Conservation (phyloP, 1,140 invertebrate species). For the Phymorhynchus buccinoides region DNA sequence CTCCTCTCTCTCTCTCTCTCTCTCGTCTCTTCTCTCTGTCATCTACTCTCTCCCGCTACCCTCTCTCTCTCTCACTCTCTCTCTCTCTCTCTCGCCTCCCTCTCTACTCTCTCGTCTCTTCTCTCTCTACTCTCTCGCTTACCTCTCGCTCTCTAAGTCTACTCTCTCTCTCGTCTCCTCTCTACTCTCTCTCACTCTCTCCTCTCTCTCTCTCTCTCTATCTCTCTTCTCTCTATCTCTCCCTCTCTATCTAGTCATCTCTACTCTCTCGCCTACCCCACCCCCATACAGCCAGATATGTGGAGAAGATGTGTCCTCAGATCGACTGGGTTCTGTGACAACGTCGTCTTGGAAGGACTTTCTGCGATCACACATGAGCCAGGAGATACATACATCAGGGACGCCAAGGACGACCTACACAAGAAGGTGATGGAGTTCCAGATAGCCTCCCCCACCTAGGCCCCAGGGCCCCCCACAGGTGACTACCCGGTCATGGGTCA, state of each 20-base stretch:
- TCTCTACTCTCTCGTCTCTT: too few species aligned
- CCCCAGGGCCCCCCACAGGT: not conserved
- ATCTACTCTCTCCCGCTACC: not conserved
- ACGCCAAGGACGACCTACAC: not conserved
- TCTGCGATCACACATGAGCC: constrained; percentile 11
- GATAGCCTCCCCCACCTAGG: too few species aligned
- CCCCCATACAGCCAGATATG: not conserved
- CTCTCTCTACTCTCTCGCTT: too few species aligned
- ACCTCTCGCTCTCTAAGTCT: too few species aligned
- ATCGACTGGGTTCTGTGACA: constrained; percentile 18
- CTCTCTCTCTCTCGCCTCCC: too few species aligned
- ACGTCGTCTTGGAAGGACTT: not conserved
- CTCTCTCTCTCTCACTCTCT: too few species aligned
- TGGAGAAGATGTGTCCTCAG: not conserved
- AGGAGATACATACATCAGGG: not conserved
- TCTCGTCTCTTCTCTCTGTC: not conserved
- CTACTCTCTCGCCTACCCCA: not conserved
- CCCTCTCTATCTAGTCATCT: not conserved
- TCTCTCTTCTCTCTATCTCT: constrained; percentile 8
- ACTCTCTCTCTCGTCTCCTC: too few species aligned
- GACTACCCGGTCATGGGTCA: not conserved
- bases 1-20: too few species aligned
- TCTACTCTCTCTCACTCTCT: too few species aligned
- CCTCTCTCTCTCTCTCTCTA: too few species aligned
- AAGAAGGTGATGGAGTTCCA: not conserved